phyloP scores from a whole-genome alignment of 2,113 vertebrate species.

The Emydura subglobosa region DNA sequence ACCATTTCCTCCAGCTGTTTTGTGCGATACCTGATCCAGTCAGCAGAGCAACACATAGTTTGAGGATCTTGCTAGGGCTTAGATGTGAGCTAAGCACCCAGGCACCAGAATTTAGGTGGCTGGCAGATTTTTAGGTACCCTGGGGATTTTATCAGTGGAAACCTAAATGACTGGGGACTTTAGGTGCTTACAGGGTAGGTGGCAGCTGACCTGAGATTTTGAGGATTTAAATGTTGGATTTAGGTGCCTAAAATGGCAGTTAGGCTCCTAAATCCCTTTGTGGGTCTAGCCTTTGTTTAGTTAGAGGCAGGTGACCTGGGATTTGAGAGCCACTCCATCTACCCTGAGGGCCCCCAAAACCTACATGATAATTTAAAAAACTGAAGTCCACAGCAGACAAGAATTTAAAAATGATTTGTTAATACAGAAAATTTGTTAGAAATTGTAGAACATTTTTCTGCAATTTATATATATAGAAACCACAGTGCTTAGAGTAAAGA shows the following conservation, averaged over 20 bases:
- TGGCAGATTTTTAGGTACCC: neutral
- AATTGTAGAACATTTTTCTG: conserved; percentile 68
- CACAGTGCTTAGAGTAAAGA: conserved; percentile 51
- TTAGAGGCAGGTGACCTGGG: neutral
- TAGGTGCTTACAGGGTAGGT: neutral
- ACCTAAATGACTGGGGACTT: neutral
- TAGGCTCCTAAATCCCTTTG: neutral
- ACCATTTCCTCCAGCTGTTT: neutral
- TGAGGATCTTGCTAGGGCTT: neutral
- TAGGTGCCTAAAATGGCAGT: neutral
- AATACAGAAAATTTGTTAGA: conserved; percentile 69
- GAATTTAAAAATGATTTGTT: conserved; percentile 44
- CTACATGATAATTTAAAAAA: neutral
- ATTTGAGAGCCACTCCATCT: neutral
- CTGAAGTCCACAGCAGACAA: neutral
- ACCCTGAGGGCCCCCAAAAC: neutral
- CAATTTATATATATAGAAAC: conserved; percentile 34
- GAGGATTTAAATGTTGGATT: neutral
- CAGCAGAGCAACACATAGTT: neutral
- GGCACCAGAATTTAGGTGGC: neutral
- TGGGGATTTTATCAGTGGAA: neutral
- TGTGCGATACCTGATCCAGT: neutral
- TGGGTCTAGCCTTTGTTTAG: neutral
- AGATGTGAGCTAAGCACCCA: neutral
- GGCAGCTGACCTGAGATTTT: neutral